Conservation (phyloP, 2,888 invertebrate species). For the Volucella inflata region DNA sequence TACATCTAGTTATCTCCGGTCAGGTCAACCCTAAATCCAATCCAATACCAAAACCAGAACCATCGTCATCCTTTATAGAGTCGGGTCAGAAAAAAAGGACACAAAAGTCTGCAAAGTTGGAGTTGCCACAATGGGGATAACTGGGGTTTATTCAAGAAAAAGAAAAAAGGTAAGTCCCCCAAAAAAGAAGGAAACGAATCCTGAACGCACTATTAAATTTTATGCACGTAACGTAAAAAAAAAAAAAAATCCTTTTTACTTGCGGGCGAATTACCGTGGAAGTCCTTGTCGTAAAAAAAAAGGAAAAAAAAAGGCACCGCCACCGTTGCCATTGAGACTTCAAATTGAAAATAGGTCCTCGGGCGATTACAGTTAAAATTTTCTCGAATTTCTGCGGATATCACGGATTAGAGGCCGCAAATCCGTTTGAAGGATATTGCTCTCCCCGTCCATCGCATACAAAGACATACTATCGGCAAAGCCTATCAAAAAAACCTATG, state of each 20-base stretch:
- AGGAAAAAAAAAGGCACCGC: background rate
- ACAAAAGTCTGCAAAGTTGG: too few relatives aligned
- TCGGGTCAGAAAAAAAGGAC: too few relatives aligned
- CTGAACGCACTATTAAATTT: conserved; percentile 56
- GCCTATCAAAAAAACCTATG: background rate
- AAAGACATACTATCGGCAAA: background rate
- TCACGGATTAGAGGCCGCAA: conserved; percentile 20
- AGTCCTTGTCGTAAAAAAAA: conserved; percentile 11
- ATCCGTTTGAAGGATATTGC: conserved; percentile 2
- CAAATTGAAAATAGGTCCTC: conserved; percentile 59
- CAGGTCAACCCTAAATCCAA: background rate
- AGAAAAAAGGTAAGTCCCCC: background rate
- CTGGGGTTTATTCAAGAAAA: conserved; percentile 5
- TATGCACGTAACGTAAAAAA: conserved; percentile 30
- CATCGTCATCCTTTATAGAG: too few relatives aligned
- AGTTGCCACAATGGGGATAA: background rate
- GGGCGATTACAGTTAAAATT: conserved; percentile 54
- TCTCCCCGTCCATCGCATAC: background rate
- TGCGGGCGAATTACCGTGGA: conserved; percentile 29
- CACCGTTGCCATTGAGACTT: background rate
- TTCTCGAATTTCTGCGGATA: conserved; percentile 37
- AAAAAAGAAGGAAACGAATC: conserved; percentile 7
- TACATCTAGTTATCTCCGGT: background rate
- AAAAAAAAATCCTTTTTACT: conserved; percentile 42
- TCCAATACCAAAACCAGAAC: too few relatives aligned